A percentile compares a stretch with the other conserved stretches of the same genome.
Evolutionary conservation across 2,888 invertebrate genomes (phyloP).

Genomic region (Dryobota labecula): DNA sequence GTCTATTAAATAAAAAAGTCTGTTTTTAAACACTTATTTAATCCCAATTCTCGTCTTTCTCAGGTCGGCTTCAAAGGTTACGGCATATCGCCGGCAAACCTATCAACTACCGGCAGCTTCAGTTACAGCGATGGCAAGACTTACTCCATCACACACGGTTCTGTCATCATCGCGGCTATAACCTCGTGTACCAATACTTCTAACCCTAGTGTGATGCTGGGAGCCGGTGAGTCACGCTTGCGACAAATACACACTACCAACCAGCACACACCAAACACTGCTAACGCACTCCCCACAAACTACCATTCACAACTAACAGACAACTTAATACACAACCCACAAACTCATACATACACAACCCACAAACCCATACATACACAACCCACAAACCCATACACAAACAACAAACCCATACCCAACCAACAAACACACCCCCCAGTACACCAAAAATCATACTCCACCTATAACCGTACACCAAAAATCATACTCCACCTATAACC

Average conservation of each 20-base stretch:
- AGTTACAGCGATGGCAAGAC: slow-evolving; percentile 93
- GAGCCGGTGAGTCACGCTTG: slow-evolving; percentile 94
- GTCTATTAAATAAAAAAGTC: no score
- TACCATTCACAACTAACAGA: neutral
- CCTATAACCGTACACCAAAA: no score
- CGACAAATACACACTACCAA: no score
- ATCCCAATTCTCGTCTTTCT: neutral
- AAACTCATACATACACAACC: no score
- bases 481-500: no score
- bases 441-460: no score
- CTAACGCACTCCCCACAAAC: neutral
- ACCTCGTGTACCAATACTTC: slow-evolving; percentile 99
- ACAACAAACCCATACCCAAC: no score
- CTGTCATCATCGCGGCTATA: slow-evolving; percentile 99
- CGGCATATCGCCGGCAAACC: slow-evolving; percentile 93
- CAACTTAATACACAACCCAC: neutral
- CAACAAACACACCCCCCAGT: no score
- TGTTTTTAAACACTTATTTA: no score
- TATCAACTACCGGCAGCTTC: slow-evolving; percentile 93
- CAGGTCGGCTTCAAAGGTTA: slow-evolving; percentile 98
- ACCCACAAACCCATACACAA: no score
- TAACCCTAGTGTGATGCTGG: slow-evolving; percentile 99
- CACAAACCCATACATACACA: no score
- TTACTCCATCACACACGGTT: slow-evolving; percentile 96
- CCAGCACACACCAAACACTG: neutral